Base-by-base conservation (phyloP, 2,113 vertebrate genomes). In the Osmerus eperlanus region DNA sequence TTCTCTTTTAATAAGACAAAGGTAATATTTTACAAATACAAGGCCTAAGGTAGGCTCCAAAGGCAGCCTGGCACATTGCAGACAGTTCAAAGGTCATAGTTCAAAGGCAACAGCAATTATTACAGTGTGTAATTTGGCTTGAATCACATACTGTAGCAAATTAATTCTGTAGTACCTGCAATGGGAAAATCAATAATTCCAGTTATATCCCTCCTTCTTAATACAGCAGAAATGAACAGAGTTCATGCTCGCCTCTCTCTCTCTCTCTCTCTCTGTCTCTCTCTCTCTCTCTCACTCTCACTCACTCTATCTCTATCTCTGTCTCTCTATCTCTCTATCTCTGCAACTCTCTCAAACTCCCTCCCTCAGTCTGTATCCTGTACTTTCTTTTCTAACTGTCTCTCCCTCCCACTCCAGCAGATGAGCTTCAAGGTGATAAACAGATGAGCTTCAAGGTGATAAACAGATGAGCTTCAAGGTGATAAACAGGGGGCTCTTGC, bases 211-310 rank as follows among this genome's bases (percentile, higher is more conserved):
- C 84, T 76, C 84, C 14, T 63, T 78, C 58, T 77, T 67, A 79
- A 87, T 78, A 73, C 80, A 75, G 83, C 65, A 58, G 73, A 80
- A 81, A 79, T 85, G 83, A 86, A 56, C 76, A 76, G 71, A 71
- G 80, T 79, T 87, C n/a, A n/a, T 2, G 16, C 1, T 59, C 23
- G 51, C 51, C 74, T 60, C 71, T 80, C 32, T 47, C 23, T 65
- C 36, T 58, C 53, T 59, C 41, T 61, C 61, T 74, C 53, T 41
- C 36, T 64, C 68, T 61, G 55, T 19, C 70, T 36, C 67, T 68
- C 11, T 47, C 47, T 58, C 21, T 23, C 67, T 28, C 54, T 47
- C 36, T 21, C 64, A 0, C 64, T 62, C 60, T 25, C 25, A 29
- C 19, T 14, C 59, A 4, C 23, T 29, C 19, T 25, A 23, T 25